Conservation (phyloP, 2,113 vertebrate genomes). For the Hepsetus odoe region DNA sequence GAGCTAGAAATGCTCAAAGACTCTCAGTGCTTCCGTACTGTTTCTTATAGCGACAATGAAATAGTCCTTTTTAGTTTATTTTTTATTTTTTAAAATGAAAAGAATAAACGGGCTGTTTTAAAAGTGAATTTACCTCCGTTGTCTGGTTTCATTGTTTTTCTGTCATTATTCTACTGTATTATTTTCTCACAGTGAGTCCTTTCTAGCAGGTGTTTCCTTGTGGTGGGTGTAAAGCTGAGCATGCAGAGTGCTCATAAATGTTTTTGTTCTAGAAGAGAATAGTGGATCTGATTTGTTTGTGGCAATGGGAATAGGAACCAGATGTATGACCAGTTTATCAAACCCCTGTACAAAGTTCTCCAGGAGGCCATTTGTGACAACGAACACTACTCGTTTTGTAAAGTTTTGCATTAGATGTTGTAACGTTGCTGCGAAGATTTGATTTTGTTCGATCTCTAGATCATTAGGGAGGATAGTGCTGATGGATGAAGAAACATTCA, state of each 20-base stretch:
- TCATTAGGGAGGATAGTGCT: no score
- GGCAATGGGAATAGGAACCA: no score
- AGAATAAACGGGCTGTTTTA: slow-evolving; percentile 76
- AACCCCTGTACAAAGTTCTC: no score
- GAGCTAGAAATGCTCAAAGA: slow-evolving; percentile 91
- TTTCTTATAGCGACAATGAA: slow-evolving; percentile 86
- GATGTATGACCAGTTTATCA: no score
- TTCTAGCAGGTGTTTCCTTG: neutral
- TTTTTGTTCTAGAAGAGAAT: no score
- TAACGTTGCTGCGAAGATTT: neutral
- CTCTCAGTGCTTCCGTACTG: slow-evolving; percentile 96
- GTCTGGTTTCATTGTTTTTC: neutral
- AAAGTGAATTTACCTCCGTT: slow-evolving; percentile 57
- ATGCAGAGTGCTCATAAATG: no score
- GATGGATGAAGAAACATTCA: no score
- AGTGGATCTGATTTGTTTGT: no score
- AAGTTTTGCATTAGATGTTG: no score
- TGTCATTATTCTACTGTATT: neutral
- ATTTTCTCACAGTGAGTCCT: neutral
- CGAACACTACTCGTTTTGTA: no score
- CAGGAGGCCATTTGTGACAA: no score
- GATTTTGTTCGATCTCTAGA: neutral
- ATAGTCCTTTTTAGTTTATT: slow-evolving; percentile 84
- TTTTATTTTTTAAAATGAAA: slow-evolving; percentile 75
- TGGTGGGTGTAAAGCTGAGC: neutral